These are phyloP conservation scores for Microcebus tavaratra DNA, from an alignment of 2,113 vertebrate species.

Conservation along the genomic window DNA sequence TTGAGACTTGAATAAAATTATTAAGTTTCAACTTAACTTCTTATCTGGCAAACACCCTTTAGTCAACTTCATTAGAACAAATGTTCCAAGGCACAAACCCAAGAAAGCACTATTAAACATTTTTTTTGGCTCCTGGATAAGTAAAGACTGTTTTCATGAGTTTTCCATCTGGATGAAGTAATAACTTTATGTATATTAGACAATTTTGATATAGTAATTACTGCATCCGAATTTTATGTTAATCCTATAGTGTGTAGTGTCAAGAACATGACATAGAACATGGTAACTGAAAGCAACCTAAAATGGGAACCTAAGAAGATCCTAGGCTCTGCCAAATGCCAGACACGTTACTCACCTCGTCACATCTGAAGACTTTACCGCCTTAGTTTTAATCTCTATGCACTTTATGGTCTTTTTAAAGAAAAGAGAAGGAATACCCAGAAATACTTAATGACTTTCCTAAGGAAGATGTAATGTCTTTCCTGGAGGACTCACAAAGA, in stretches of 20 bases:
- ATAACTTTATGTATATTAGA: background rate
- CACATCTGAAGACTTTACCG: no score
- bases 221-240: background rate
- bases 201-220: background rate
- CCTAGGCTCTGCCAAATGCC: no score
- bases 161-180: background rate
- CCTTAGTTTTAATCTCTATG: background rate
- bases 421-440: background rate
- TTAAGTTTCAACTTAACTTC: background rate
- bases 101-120: background rate
- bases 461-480: background rate
- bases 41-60: background rate
- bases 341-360: background rate
- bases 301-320: fast-evolving
- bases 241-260: fast-evolving
- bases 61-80: background rate
- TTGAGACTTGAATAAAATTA: background rate
- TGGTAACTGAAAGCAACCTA: background rate
- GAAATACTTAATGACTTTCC: background rate
- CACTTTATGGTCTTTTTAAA: background rate
- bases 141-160: background rate
- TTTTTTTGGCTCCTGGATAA: background rate
- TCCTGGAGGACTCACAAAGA: background rate
- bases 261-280: fast-evolving
- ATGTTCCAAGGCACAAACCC: background rate